Conservation (phyloP, 2,113 vertebrate species). For the Garra rufa region DNA sequence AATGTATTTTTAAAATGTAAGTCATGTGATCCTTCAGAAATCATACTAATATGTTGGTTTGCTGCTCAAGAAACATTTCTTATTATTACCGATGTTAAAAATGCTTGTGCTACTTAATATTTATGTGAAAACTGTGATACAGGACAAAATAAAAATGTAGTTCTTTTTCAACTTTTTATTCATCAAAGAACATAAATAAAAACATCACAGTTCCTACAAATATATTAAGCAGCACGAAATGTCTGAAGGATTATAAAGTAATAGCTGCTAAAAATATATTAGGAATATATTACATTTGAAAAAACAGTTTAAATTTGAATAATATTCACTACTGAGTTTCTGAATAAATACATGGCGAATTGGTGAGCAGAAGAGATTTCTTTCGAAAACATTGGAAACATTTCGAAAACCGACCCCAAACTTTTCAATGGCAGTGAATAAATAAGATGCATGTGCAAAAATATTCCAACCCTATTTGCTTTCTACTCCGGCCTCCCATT, state of each 20-base stretch:
- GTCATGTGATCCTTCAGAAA: no score
- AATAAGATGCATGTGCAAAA: conserved; percentile 6
- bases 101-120: no score
- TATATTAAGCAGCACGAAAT: neutral
- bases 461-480: conserved; percentile 23
- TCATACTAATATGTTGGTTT: no score
- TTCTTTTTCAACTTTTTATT: no score
- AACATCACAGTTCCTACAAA: neutral
- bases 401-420: neutral
- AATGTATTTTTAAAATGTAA: no score
- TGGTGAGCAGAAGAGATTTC: neutral
- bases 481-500: neutral
- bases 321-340: neutral
- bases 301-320: neutral
- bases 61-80: no score
- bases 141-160: no score
- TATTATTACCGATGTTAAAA: no score
- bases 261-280: neutral
- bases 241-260: no score
- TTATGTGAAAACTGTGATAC: no score
- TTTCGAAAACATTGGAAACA: neutral
- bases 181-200: neutral
- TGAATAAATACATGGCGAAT: no score
- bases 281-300: no score
- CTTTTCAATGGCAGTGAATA: neutral